Evolutionary conservation across 2,888 invertebrate genomes (phyloP).

Genomic region (Drosophila ezoana): DNA sequence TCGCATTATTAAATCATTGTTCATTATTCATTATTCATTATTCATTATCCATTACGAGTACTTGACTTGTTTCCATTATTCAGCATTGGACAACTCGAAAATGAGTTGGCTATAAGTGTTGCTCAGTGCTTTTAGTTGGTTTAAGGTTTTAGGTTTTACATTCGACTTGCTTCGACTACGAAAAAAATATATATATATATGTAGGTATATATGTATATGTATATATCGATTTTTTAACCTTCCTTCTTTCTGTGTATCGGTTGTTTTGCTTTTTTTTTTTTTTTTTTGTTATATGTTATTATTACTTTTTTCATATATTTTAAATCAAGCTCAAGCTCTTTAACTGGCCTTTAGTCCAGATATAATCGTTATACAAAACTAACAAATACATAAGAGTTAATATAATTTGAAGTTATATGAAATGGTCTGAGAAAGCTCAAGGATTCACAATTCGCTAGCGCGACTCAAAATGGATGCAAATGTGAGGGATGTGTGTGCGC

Average conservation of each 20-base stretch:
- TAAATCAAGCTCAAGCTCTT: conserved; percentile 57
- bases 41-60: conserved; percentile 41
- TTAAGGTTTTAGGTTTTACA: conserved; percentile 43
- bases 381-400: conserved; percentile 23
- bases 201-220: conserved; percentile 28
- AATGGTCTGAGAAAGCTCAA: conserved; percentile 24
- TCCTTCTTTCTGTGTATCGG: conserved; percentile 35
- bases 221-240: conserved; percentile 51
- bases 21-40: conserved; percentile 38
- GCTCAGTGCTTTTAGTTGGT: conserved; percentile 63
- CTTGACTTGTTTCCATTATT: conserved; percentile 60
- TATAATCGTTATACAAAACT: conserved; percentile 23
- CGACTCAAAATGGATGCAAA: conserved; percentile 1
- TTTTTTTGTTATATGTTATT: background rate
- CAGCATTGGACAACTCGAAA: conserved; percentile 74
- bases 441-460: conserved; percentile 16
- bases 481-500: conserved; percentile 9
- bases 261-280: conserved; percentile 22
- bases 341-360: conserved; percentile 32
- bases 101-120: conserved; percentile 64
- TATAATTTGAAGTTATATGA: conserved; percentile 3
- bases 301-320: conserved; percentile 1
- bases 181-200: conserved; percentile 40
- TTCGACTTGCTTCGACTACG: conserved; percentile 48
- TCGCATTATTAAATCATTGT: conserved; percentile 40